Evolutionary conservation across 2,113 vertebrate genomes (phyloP).

Genomic region (Mugil cephalus): DNA sequence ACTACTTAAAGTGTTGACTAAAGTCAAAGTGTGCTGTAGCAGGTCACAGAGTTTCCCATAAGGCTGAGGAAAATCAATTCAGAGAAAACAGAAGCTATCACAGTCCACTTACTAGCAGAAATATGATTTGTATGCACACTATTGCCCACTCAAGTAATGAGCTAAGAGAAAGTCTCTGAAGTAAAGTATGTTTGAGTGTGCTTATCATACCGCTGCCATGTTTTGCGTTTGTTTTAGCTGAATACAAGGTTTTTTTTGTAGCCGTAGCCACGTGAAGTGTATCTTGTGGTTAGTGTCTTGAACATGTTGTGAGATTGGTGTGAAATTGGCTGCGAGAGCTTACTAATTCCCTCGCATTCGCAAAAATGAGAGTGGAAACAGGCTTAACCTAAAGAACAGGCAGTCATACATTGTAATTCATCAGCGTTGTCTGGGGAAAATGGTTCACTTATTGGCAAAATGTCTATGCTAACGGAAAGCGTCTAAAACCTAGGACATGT

Average conservation of each 20-base stretch:
- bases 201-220: not conserved
- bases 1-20: conserved; percentile 5
- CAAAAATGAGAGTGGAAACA: not conserved
- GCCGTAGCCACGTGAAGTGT: not conserved
- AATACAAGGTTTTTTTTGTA: not conserved
- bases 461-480: not conserved
- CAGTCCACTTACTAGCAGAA: conserved; percentile 11
- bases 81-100: conserved; percentile 5
- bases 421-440: not conserved
- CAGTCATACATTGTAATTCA: conserved; percentile 1
- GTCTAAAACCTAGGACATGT: too few relatives aligned
- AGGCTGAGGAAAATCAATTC: conserved; percentile 31
- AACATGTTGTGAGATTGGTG: conserved; percentile 12
- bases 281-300: not conserved
- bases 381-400: not conserved
- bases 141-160: conserved; percentile 5
- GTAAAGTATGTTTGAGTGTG: conserved; percentile 1
- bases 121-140: conserved; percentile 26
- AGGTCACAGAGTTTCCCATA: not conserved
- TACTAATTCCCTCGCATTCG: not conserved
- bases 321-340: conserved; percentile 26
- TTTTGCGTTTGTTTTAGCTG: not conserved
- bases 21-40: not conserved
- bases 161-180: conserved; percentile 8
- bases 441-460: not conserved